These are phyloP conservation scores for Eulemur rufifrons DNA, from an alignment of 2,113 vertebrate genomes.

Conservation along the genomic window DNA sequence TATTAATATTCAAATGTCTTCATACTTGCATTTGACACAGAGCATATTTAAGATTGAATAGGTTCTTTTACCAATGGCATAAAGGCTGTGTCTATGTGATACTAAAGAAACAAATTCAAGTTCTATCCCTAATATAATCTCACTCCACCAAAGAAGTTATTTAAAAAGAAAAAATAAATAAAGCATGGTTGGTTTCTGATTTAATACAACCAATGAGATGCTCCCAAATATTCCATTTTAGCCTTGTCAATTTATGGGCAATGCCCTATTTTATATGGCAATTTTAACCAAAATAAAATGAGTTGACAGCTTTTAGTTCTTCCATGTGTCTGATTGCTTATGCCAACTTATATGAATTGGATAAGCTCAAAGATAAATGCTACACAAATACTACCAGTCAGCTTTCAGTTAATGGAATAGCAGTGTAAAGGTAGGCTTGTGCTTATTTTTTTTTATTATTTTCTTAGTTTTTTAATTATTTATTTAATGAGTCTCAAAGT, in stretches of 20 bases:
- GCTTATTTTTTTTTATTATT: neutral
- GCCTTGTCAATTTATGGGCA: neutral
- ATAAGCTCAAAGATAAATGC: neutral
- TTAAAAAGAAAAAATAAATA: neutral
- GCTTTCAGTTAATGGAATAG: neutral
- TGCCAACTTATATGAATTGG: neutral
- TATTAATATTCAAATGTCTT: conserved; percentile 50
- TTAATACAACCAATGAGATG: neutral
- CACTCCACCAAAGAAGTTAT: neutral
- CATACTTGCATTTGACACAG: neutral
- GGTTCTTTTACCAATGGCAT: neutral
- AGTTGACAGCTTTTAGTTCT: neutral
- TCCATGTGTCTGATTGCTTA: neutral
- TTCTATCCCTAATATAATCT: neutral
- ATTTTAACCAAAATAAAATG: neutral
- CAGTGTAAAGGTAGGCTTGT: neutral
- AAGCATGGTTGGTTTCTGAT: neutral
- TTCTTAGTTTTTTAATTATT: neutral
- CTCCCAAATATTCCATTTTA: neutral
- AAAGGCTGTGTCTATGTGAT: rapidly evolving
- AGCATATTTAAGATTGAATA: neutral
- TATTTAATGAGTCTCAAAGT: neutral
- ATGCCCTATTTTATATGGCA: neutral
- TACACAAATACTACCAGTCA: neutral
- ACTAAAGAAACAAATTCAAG: neutral